A percentile compares a stretch with the other conserved stretches of the same genome.
phyloP scores from a whole-genome alignment of 2,113 vertebrate species.

The Halcyon malimbica region DNA sequence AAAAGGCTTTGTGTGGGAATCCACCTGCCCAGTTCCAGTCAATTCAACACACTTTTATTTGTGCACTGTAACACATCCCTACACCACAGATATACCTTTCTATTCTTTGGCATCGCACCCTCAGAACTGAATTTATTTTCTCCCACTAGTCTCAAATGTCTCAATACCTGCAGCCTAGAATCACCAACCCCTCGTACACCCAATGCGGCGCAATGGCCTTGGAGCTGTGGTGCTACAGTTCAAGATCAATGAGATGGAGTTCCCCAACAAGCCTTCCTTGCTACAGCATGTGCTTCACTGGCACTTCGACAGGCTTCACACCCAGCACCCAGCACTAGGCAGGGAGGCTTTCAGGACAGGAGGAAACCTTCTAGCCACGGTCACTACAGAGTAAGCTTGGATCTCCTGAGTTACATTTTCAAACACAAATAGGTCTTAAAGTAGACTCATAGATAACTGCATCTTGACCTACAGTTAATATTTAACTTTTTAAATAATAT shows the following conservation, averaged over 20 bases:
- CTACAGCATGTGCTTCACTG: no score
- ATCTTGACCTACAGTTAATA: not conserved
- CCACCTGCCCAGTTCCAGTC: not conserved
- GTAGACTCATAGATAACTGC: not conserved
- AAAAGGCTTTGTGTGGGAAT: not conserved
- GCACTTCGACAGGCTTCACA: not conserved
- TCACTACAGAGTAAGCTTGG: rapidly evolving
- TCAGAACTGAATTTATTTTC: not conserved
- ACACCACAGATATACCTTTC: not conserved
- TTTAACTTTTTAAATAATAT: not conserved
- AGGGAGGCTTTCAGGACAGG: not conserved
- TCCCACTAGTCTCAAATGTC: not conserved
- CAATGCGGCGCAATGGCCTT: rapidly evolving
- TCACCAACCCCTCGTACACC: not conserved
- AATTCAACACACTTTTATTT: not conserved
- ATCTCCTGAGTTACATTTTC: not conserved
- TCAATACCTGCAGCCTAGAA: not conserved
- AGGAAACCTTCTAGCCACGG: not conserved
- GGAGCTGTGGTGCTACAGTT: not conserved
- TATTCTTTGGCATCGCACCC: not conserved
- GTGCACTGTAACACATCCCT: rapidly evolving
- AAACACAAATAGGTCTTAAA: not conserved
- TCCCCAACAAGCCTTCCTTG: not conserved
- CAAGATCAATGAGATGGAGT: not conserved
- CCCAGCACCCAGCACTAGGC: not conserved